Conservation (phyloP, 2,797 vertebrate species). For the Gymnoscopelus microlampas region DNA sequence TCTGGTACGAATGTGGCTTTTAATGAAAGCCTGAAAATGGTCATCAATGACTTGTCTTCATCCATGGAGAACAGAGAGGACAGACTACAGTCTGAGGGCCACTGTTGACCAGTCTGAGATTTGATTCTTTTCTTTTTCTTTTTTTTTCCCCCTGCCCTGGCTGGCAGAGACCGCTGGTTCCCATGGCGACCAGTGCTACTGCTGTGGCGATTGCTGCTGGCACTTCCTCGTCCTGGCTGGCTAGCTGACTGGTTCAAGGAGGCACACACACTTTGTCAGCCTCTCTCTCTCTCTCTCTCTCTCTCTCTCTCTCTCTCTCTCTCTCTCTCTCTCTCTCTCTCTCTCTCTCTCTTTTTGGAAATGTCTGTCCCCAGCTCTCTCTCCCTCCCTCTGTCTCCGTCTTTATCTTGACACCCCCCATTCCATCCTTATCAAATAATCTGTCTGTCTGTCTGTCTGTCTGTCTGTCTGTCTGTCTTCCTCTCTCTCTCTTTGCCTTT, state of each 20-base stretch:
- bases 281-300: conserved; percentile 46
- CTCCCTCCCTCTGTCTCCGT: conserved; percentile 62
- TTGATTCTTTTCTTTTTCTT: neutral
- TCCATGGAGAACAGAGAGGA: conserved; percentile 46
- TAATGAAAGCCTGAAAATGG: neutral
- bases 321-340: conserved; percentile 53
- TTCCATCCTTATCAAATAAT: conserved; percentile 77
- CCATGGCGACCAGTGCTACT: conserved; percentile 66
- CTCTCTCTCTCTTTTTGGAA: conserved; percentile 28
- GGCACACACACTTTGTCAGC: conserved; percentile 39
- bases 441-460: conserved; percentile 35
- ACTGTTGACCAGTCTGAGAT: conserved; percentile 55
- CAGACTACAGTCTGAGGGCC: conserved; percentile 47
- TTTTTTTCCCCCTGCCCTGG: conserved; percentile 29
- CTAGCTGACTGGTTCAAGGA: neutral
- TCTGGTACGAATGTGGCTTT: conserved; percentile 11
- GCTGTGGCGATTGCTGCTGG: conserved; percentile 63
- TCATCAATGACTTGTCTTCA: conserved; percentile 23
- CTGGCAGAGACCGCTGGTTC: conserved; percentile 49
- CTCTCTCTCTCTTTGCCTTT: conserved; percentile 13
- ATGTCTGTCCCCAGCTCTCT: conserved; percentile 45
- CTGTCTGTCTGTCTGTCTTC: conserved; percentile 50
- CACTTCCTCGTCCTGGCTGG: conserved; percentile 59
- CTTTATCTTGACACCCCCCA: conserved; percentile 76
- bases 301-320: conserved; percentile 45